phyloP scores from a whole-genome alignment of 2,113 vertebrate genomes.

The Regulus satrapa region DNA sequence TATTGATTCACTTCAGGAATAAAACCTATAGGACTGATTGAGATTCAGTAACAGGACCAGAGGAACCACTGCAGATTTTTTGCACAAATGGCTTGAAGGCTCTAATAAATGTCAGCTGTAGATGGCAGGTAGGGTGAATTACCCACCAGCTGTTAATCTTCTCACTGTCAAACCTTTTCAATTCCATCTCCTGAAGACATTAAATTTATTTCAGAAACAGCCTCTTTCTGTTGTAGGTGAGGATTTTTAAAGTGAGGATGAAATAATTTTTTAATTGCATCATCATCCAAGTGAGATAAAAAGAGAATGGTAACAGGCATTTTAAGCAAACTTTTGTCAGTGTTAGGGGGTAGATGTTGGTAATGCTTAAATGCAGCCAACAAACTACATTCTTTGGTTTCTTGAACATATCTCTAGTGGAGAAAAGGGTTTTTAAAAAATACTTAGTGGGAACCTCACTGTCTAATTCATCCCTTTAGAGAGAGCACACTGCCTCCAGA shows the following conservation, averaged over 20 bases:
- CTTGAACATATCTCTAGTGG: background rate
- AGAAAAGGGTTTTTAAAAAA: background rate
- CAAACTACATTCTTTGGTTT: background rate
- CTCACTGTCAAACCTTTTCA: background rate
- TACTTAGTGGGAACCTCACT: background rate
- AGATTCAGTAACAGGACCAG: background rate
- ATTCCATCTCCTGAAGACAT: background rate
- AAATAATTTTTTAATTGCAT: background rate
- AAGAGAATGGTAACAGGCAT: background rate
- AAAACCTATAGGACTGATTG: background rate
- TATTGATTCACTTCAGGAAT: conserved; percentile 39
- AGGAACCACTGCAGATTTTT: background rate
- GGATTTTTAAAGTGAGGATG: background rate
- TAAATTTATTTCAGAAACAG: background rate
- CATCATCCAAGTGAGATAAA: background rate
- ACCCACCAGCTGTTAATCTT: background rate
- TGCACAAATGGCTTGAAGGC: background rate
- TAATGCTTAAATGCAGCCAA: background rate
- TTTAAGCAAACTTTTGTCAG: background rate
- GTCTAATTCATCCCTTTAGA: background rate
- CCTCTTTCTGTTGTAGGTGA: background rate
- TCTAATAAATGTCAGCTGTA: background rate
- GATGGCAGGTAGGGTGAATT: background rate
- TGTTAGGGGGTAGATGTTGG: background rate
- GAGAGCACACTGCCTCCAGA: background rate